Percentiles rank a stretch among this genome's conserved stretches.
phyloP scores from a whole-genome alignment of 2,113 vertebrate genomes.

The Anser brachyrhynchus region DNA sequence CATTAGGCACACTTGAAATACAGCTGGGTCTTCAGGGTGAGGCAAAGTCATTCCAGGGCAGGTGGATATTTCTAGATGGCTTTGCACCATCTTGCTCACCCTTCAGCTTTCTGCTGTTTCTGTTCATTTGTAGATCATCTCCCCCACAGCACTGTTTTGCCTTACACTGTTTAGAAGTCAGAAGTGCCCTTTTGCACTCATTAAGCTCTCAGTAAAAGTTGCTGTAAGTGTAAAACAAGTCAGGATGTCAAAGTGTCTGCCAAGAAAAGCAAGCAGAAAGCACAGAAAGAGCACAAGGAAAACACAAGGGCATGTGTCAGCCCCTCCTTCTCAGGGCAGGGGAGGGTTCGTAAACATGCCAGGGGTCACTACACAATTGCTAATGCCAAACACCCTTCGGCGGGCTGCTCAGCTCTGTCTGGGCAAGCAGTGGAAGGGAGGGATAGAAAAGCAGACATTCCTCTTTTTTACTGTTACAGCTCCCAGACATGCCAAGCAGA shows the following conservation, averaged over 20 bases:
- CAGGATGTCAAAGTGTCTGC: background rate
- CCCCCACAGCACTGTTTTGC: background rate
- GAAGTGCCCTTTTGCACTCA: slow-evolving; percentile 20
- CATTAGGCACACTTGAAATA: background rate
- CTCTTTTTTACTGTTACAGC: background rate
- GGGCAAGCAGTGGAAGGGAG: background rate
- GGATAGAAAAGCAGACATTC: background rate
- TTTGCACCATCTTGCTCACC: background rate
- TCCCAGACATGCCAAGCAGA: background rate
- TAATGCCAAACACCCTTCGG: background rate
- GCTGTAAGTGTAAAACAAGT: slow-evolving; percentile 25
- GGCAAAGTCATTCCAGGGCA: background rate
- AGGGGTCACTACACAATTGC: background rate
- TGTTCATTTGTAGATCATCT: slow-evolving; percentile 14
- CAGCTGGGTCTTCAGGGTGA: background rate
- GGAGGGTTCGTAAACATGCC: background rate
- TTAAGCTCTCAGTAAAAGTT: slow-evolving; percentile 55
- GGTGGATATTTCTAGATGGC: background rate
- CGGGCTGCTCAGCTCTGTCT: background rate
- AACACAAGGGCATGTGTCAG: background rate
- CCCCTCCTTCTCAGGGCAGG: background rate
- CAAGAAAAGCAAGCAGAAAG: slow-evolving; percentile 28
- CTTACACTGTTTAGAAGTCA: background rate
- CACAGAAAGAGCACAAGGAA: background rate
- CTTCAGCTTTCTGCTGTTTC: background rate